A percentile compares a stretch with the other conserved stretches of the same genome.
Evolutionary conservation across 1,140 invertebrate genomes (phyloP).

Genomic region (Limonius californicus): DNA sequence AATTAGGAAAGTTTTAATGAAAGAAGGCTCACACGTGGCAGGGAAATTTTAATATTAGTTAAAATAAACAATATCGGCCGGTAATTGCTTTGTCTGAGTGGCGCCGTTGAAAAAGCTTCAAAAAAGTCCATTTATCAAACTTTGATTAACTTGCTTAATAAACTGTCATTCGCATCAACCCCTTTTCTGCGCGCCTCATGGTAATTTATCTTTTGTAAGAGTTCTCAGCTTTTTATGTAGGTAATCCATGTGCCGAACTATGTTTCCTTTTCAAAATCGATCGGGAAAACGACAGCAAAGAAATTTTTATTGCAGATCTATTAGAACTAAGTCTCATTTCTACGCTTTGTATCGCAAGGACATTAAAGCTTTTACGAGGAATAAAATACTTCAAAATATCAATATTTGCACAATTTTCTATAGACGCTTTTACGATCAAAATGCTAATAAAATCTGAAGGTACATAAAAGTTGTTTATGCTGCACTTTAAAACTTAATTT

Average conservation of each 20-base stretch:
- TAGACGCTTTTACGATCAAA: no score
- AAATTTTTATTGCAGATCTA: no score
- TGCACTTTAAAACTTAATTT: no score
- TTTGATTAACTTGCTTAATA: conserved; percentile 15
- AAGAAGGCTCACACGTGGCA: not conserved
- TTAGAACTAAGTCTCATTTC: no score
- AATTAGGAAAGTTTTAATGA: conserved; percentile 2
- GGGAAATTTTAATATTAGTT: not conserved
- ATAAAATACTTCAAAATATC: not conserved
- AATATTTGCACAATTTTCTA: not conserved
- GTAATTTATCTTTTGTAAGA: conserved; percentile 1
- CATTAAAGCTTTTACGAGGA: no score
- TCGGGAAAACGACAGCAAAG: not conserved
- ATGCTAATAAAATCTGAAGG: not conserved
- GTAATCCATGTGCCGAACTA: not conserved
- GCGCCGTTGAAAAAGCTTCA: not conserved
- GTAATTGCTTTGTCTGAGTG: not conserved
- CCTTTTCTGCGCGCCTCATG: not conserved
- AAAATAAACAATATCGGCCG: not conserved
- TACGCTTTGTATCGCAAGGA: not conserved
- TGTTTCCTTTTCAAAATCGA: not conserved
- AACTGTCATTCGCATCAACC: conserved; percentile 3
- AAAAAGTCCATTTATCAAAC: conserved; percentile 8
- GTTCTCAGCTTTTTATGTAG: not conserved
- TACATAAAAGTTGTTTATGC: no score